A percentile compares a stretch with the other conserved stretches of the same genome.
These are phyloP conservation scores for Contarinia nasturtii DNA, from an alignment of 1,140 invertebrate genomes.

Conservation along the genomic window DNA sequence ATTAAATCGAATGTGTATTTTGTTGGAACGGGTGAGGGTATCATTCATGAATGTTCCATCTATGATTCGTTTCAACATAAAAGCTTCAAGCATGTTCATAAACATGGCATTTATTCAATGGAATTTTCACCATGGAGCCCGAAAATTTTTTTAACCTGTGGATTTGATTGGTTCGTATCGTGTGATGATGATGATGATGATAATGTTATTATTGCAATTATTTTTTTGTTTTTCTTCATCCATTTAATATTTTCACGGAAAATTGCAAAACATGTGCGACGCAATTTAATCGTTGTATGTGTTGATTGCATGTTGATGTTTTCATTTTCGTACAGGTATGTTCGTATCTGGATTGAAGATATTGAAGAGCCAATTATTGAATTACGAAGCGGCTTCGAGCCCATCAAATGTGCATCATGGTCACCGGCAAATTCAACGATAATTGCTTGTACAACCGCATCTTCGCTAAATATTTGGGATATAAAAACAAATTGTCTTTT, in stretches of 20 bases:
- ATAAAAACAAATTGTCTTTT: conserved; percentile 40
- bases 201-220: no score
- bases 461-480: conserved; percentile 53
- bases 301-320: no score
- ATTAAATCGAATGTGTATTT: conserved; percentile 43
- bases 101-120: conserved; percentile 56
- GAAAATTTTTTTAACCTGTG: conserved; percentile 58
- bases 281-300: background rate
- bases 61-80: conserved; percentile 43
- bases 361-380: conserved; percentile 43
- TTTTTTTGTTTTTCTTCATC: conserved; percentile 17
- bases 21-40: conserved; percentile 67
- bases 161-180: conserved; percentile 47
- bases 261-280: no score
- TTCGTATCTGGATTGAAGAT: conserved; percentile 54
- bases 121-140: conserved; percentile 60
- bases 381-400: conserved; percentile 28
- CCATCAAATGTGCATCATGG: conserved; percentile 51
- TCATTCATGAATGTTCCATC: conserved; percentile 53
- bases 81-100: conserved; percentile 53
- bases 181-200: conserved; percentile 15
- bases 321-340: conserved; percentile 20
- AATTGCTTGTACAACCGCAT: conserved; percentile 51
- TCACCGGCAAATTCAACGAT: conserved; percentile 66
- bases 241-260: no score